Evolutionary conservation across 2,113 vertebrate genomes (phyloP), one percentile per base, ranked within the genome.

Genomic region (Campylomormyrus numenius): DNA sequence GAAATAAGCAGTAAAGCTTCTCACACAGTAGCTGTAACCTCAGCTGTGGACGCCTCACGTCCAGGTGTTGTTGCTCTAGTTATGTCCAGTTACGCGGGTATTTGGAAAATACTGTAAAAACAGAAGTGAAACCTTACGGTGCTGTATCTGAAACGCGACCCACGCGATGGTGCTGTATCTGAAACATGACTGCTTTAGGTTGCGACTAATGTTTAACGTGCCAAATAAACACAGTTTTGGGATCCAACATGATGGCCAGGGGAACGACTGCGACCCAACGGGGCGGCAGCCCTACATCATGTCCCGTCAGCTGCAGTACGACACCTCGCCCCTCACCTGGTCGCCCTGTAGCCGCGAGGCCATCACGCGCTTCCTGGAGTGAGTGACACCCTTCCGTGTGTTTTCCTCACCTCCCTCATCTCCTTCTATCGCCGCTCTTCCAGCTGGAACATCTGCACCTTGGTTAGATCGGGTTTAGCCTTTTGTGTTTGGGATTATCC

Each of bases 311-410:
- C 90, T 99, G 58, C 97, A 98, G 90, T 99, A 99, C 2, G 97
- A 99, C 93, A 97, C 97, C 42, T 96, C 97, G 0, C 98, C 98
- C 0, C 97, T 99, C 90, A 99, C 97, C 1, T 99, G 98, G 98
- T 99, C 98, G 0, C 93, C 94, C 88, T 99, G 98, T 96, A 99
- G 98, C 95, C 99, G 98, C 92, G 98, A 99, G 58, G 99, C 99
- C 90, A 98, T 99, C 94, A 99, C 98, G 77, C 97, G 97, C 86
- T 99, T 99, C 91, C 94, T 99, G 0, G 98, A 99, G 98, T 99
- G 95, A 97, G 98, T 94, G 86, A 58, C 45, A 31, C 58, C 21
- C 58, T 74, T 77, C 45, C 3, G 1, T 15, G 2, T 89, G 19
- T n/a, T 10, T 50, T 39, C 4, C n/a, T 45, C 42, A 1, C 39